phyloP scores from a whole-genome alignment of 2,797 vertebrate species.

The Caiman crocodilus region DNA sequence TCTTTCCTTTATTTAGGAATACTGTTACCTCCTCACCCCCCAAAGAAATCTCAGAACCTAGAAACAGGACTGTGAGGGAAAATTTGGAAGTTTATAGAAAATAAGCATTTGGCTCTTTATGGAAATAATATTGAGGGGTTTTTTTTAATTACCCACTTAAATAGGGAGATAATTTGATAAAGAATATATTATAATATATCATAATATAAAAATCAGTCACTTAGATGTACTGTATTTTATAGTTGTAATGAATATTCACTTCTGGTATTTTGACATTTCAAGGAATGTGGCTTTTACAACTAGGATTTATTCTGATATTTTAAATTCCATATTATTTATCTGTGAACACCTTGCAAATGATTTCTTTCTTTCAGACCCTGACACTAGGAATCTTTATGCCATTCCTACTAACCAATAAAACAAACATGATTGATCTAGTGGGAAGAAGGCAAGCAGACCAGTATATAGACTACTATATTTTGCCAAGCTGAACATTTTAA shows the following conservation, averaged over 20 bases:
- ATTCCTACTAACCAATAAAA: background rate
- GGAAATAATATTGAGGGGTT: background rate
- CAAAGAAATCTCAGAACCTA: background rate
- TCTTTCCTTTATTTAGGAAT: background rate
- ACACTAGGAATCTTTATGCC: background rate
- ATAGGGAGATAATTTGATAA: background rate
- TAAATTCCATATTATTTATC: background rate
- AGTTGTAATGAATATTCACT: background rate
- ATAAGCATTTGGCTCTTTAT: background rate
- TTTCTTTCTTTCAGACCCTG: background rate
- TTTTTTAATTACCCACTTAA: background rate
- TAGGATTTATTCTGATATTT: background rate
- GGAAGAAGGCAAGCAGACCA: background rate
- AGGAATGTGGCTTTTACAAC: background rate
- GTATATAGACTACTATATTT: background rate
- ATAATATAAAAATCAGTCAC: background rate
- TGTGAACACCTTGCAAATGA: background rate
- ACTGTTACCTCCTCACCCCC: background rate
- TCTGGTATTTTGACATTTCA: background rate
- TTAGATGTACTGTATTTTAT: fast-evolving
- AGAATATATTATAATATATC: background rate
- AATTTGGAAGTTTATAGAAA: background rate
- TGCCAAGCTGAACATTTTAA: background rate
- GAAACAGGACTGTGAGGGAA: background rate
- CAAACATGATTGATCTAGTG: background rate